Evolutionary conservation across 2,888 invertebrate species (phyloP).

Genomic region (Temnothorax unifasciatus): DNA sequence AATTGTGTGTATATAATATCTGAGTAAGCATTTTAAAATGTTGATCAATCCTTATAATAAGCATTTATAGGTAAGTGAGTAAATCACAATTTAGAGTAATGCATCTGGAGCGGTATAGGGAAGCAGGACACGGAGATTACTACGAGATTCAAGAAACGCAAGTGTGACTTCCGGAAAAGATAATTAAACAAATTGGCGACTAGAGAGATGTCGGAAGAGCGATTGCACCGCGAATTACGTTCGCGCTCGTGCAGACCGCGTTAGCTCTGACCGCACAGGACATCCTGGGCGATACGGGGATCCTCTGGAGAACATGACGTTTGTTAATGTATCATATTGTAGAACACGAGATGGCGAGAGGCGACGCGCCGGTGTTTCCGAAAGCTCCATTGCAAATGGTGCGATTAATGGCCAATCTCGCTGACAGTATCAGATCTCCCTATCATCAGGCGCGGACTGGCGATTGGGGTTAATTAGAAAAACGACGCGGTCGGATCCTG

Average conservation of each 20-base stretch:
- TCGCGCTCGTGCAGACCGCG: conserved; percentile 78
- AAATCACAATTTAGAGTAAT: not conserved
- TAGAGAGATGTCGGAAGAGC: conserved; percentile 74
- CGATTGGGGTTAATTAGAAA: conserved; percentile 63
- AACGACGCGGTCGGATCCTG: conserved; percentile 46
- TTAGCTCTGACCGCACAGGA: conserved; percentile 81
- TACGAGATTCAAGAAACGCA: conserved; percentile 16
- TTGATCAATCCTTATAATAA: not conserved
- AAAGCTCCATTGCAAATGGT: conserved; percentile 27
- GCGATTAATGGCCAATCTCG: conserved; percentile 45
- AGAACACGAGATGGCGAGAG: not conserved
- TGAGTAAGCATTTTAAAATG: not conserved
- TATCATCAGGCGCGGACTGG: conserved; percentile 4
- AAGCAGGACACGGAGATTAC: conserved; percentile 16
- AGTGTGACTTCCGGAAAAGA: conserved; percentile 75
- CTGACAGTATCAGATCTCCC: conserved; percentile 51
- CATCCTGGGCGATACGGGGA: conserved; percentile 83
- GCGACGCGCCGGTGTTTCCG: conserved; percentile 22
- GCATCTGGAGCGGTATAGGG: not conserved
- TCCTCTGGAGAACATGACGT: conserved; percentile 66
- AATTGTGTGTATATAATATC: no score
- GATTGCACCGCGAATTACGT: conserved; percentile 74
- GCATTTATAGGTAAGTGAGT: not conserved
- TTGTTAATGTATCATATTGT: conserved; percentile 48
- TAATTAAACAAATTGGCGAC: conserved; percentile 80